Base-by-base conservation (phyloP, 2,888 invertebrate species). In the Idaea dimidiata region DNA sequence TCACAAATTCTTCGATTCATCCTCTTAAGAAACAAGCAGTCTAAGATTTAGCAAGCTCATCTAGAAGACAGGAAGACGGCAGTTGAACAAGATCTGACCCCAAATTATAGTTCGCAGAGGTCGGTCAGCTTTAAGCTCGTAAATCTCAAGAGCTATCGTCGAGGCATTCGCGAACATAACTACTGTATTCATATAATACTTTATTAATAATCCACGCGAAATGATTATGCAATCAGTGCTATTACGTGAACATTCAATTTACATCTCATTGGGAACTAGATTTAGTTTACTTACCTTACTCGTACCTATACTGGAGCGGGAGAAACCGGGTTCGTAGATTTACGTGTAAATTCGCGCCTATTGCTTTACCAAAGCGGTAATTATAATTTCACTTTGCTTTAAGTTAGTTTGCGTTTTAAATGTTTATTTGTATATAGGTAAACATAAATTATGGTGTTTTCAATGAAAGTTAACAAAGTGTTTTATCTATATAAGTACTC, bases 191-290 rank as follows among this genome's bases (percentile, higher is more conserved):
- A 7, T 43, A 72, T 69, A 70, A 62, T 74, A 79, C 77, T 85
- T 84, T 86, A 86, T 81, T 82, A 83, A 73, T 78, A 77, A 83
- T 80, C 79, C 81, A 79, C 79, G 76, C 78, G 78, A 82, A 78
- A 82, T 82, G 81, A 82, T 82, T 79, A 71, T 72, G 74, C 74
- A 78, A 78, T 79, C 72, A 74, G 43, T 8, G 67, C 71, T 72
- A 72, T 77, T 79, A 43, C 43, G 43, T 7, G 56, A 75, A 74
- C 75, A 73, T 74, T 76, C 70, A 71, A 76, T 77, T 75, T 74
- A 70, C 69, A 75, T 74, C 68, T 70, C 70, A 74, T 73, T 69
- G 69, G 60, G 57, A 63, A 65, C 57, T 69, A 61, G 69, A 66
- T 66, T 67, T 67, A 63, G 59, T 56, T 56, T 56, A 56, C 56